Evolutionary conservation across 2,888 invertebrate species (phyloP).

Genomic region (Tethea ocularis): DNA sequence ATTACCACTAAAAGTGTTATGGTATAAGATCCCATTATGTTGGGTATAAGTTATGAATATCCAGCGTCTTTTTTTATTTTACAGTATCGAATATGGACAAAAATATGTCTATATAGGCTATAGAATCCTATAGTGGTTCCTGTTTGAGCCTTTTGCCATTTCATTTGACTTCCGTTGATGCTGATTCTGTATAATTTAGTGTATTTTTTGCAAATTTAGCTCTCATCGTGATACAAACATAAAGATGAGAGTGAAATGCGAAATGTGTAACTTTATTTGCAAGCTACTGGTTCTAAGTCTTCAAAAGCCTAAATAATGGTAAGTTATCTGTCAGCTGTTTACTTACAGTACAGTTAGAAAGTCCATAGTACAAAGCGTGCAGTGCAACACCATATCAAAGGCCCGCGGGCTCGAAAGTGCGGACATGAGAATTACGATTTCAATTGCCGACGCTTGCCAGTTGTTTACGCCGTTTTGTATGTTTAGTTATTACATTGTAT

Average conservation of each 20-base stretch:
- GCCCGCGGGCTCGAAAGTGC: constrained; percentile 55
- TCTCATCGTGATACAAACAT: not conserved
- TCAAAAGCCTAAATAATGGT: constrained; percentile 7
- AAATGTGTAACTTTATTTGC: not conserved
- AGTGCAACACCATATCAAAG: constrained; percentile 24
- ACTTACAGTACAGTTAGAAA: constrained; percentile 23
- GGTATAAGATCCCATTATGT: not conserved
- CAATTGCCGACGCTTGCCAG: constrained; percentile 44
- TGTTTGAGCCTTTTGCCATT: too few species aligned
- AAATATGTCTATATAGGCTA: not conserved
- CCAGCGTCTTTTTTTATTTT: not conserved
- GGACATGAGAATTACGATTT: constrained; percentile 55
- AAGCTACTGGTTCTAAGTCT: not conserved
- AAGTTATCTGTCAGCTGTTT: constrained; percentile 10
- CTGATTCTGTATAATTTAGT: too few species aligned
- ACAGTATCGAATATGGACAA: not conserved
- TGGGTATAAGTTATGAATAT: not conserved
- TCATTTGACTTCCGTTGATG: too few species aligned
- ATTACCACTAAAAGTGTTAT: constrained; percentile 16
- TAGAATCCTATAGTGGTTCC: too few species aligned
- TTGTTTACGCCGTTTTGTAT: constrained; percentile 16
- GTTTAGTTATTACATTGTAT: constrained; percentile 7
- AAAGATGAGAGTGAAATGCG: not conserved
- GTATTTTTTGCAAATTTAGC: too few species aligned
- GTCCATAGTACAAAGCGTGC: constrained; percentile 16